Base-by-base conservation (phyloP, 2,888 invertebrate genomes). In the Tridacna crocea region DNA sequence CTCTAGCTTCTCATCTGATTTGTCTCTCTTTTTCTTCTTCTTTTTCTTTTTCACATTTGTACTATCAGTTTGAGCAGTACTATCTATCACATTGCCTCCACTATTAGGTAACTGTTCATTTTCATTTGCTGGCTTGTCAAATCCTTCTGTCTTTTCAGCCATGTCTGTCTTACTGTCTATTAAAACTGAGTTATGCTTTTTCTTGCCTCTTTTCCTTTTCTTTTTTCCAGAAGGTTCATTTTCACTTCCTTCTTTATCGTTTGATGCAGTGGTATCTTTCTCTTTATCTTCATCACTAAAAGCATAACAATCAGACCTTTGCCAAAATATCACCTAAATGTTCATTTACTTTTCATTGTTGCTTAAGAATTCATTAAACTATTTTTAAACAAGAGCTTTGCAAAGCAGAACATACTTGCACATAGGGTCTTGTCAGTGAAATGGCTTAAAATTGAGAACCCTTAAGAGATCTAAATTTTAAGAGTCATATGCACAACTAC, bases 281-380 rank as follows among this genome's bases (percentile, higher is more conserved):
- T 61, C 74, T 55, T 82, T 70, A 10, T 82, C 80, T 68, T 83
- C 74, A 51, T 77, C 77, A 80, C 82, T 80, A 46, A 58, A 74
- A 48, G n/a, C 17, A 17, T 17, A 36, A 17, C 0, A 22, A 22
- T 26, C 46, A 68, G 46, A 46, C 68, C 17, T 1, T 55, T n/a
- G 10, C 10, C n/a, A n/a, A 55, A 55, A 55, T 55, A 19, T 6
- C n/a, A 19, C 1, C 10, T 10, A n/a, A 17, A n/a, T 1, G 55
- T n/a, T 10, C 10, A 10, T 3, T 10, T n/a, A 17, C 55, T 19
- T 17, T 55, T 55, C 10, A 17, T 55, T 55, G 55, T 19, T 19
- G 10, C 55, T 19, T 6, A n/a, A 17, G 10, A n/a, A 6, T 55
- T n/a, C n/a, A n/a, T n/a, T n/a, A n/a, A n/a, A n/a, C n/a, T n/a